A percentile compares a stretch with the other conserved stretches of the same genome.
These are phyloP conservation scores for Latrodectus elegans DNA, from an alignment of 2,888 invertebrate species.

Conservation along the genomic window DNA sequence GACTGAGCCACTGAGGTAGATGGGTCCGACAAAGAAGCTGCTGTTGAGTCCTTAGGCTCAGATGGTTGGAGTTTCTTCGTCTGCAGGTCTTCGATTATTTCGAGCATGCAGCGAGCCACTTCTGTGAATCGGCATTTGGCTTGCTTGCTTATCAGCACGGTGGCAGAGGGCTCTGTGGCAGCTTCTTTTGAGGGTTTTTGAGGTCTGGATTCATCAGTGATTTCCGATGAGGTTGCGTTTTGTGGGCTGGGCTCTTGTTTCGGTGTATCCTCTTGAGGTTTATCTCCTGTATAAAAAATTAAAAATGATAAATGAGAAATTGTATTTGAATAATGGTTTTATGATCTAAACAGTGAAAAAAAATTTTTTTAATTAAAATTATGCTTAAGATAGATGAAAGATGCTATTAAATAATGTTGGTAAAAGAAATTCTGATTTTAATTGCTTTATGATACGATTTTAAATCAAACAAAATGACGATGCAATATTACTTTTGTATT, in stretches of 20 bases:
- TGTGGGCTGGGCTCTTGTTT: conserved; percentile 5
- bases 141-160: conserved; percentile 57
- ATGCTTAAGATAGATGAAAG: too few relatives aligned
- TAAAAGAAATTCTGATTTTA: too few relatives aligned
- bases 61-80: conserved; percentile 51
- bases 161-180: conserved; percentile 7
- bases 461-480: too few relatives aligned
- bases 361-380: too few relatives aligned
- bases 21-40: conserved; percentile 24
- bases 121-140: conserved; percentile 72
- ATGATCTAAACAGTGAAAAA: too few relatives aligned
- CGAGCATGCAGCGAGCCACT: conserved; percentile 74
- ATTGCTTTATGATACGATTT: too few relatives aligned
- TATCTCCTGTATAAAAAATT: conserved; percentile 44
- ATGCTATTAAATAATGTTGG: too few relatives aligned
- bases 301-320: background rate
- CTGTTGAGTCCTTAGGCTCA: conserved; percentile 36
- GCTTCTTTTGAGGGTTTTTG: conserved; percentile 6
- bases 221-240: background rate
- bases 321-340: too few relatives aligned
- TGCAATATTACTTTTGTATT: too few relatives aligned
- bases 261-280: conserved; percentile 20
- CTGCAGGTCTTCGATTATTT: conserved; percentile 74
- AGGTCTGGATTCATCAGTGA: background rate
- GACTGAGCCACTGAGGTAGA: conserved; percentile 60